A percentile compares a stretch with the other conserved stretches of the same genome.
Conservation (phyloP, 2,113 vertebrate species). For the Scalopus aquaticus region DNA sequence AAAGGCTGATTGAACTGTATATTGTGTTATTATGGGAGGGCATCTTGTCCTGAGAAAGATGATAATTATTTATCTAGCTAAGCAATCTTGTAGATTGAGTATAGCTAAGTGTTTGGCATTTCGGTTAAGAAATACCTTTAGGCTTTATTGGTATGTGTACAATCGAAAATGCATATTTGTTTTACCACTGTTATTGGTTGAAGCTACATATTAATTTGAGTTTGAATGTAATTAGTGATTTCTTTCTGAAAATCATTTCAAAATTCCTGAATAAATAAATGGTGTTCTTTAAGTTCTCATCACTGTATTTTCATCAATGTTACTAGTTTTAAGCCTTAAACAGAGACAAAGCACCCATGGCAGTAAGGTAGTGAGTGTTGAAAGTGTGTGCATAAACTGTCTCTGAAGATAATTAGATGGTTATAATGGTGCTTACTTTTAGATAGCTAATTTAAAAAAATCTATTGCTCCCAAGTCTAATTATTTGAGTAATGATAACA, state of each 20-base stretch:
- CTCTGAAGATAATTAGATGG: slow-evolving; percentile 81
- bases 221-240: slow-evolving; percentile 41
- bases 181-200: not conserved
- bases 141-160: slow-evolving; percentile 34
- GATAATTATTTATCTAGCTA: slow-evolving; percentile 5
- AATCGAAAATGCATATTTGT: slow-evolving; percentile 5
- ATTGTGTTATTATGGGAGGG: not conserved
- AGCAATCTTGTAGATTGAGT: slow-evolving; percentile 33
- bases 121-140: slow-evolving; percentile 41
- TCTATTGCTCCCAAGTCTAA: slow-evolving; percentile 76
- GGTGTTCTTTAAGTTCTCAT: not conserved
- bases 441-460: slow-evolving; percentile 80
- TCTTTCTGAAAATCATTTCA: slow-evolving; percentile 48
- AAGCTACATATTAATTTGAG: slow-evolving; percentile 3
- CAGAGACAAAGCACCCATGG: slow-evolving; percentile 53
- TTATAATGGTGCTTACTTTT: slow-evolving; percentile 77
- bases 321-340: slow-evolving; percentile 49
- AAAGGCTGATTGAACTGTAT: not conserved
- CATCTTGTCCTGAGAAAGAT: not conserved
- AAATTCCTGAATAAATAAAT: slow-evolving; percentile 20
- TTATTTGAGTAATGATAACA: slow-evolving; percentile 82
- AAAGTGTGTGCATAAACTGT: slow-evolving; percentile 72
- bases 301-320: slow-evolving; percentile 32
- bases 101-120: slow-evolving; percentile 47
- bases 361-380: slow-evolving; percentile 62